Evolutionary conservation across 2,888 invertebrate species (phyloP).

Genomic region (Chrysodeixis includens): DNA sequence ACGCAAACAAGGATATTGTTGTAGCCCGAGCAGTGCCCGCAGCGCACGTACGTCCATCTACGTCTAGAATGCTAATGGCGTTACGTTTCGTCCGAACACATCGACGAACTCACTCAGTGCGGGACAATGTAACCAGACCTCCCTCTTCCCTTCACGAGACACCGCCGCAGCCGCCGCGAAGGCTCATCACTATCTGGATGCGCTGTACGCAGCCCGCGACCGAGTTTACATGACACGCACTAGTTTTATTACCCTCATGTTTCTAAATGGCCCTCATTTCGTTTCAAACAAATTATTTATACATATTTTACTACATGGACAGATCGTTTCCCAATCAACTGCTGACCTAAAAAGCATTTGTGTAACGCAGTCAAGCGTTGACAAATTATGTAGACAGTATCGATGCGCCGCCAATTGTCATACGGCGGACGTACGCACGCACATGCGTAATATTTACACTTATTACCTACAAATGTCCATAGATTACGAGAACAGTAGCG

Average conservation of each 20-base stretch:
- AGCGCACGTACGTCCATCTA: conserved; percentile 81
- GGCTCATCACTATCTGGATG: conserved; percentile 73
- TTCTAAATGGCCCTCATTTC: conserved; percentile 89
- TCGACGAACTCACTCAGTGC: conserved; percentile 71
- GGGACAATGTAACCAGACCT: conserved; percentile 71
- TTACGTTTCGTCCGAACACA: conserved; percentile 77
- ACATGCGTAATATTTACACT: conserved; percentile 22
- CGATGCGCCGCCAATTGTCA: conserved; percentile 72
- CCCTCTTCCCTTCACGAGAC: conserved; percentile 57
- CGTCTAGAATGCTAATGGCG: conserved; percentile 84
- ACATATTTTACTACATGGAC: conserved; percentile 84
- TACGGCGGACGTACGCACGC: conserved; percentile 54
- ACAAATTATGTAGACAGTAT: conserved; percentile 82
- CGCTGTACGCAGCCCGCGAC: conserved; percentile 77
- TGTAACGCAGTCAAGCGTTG: conserved; percentile 84
- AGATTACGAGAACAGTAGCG: conserved; percentile 11
- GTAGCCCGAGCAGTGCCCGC: conserved; percentile 69
- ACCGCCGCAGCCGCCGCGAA: conserved; percentile 54
- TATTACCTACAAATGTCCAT: conserved; percentile 15
- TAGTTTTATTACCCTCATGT: conserved; percentile 89
- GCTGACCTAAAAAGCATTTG: conserved; percentile 86
- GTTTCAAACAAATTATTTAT: conserved; percentile 88
- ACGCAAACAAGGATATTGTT: conserved; percentile 74
- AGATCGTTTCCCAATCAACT: conserved; percentile 88
- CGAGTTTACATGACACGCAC: conserved; percentile 87